Evolutionary conservation across 2,797 vertebrate genomes (phyloP).

Genomic region (Argyrosomus regius): DNA sequence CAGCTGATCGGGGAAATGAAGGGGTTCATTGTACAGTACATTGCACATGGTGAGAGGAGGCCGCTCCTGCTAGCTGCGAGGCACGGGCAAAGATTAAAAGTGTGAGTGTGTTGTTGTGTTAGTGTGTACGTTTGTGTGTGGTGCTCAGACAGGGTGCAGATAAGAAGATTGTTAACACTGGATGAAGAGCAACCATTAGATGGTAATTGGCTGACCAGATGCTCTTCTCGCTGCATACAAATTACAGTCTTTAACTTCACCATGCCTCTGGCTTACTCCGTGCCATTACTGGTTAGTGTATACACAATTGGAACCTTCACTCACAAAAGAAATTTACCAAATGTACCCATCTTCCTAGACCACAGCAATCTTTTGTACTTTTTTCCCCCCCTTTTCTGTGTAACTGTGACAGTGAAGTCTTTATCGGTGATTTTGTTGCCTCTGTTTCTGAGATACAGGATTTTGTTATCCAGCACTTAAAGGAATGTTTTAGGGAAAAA

Average conservation of each 20-base stretch:
- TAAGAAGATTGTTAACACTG: conserved; percentile 73
- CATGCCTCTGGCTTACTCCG: conserved; percentile 47
- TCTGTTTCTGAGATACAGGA: conserved; percentile 18
- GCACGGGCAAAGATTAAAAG: conserved; percentile 54
- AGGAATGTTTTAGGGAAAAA: conserved; percentile 21
- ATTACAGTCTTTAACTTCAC: conserved; percentile 72
- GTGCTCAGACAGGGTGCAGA: conserved; percentile 58
- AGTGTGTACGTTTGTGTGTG: conserved; percentile 17
- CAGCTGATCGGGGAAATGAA: conserved; percentile 61
- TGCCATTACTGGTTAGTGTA: conserved; percentile 47
- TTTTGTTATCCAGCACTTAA: conserved; percentile 33
- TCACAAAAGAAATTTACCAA: conserved; percentile 29
- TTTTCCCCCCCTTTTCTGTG: not conserved
- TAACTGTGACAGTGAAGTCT: conserved; percentile 22
- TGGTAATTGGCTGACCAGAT: conserved; percentile 82
- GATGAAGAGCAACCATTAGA: conserved; percentile 78
- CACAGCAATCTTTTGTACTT: conserved; percentile 2
- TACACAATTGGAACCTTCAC: conserved; percentile 43
- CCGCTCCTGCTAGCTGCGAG: conserved; percentile 37
- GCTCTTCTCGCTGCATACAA: conserved; percentile 73
- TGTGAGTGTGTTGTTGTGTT: conserved; percentile 19
- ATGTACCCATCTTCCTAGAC: not conserved
- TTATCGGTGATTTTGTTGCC: conserved; percentile 20
- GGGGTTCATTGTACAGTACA: conserved; percentile 55
- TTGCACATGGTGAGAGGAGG: conserved; percentile 48